Evolutionary conservation across 2,888 invertebrate genomes (phyloP).

Genomic region (Myopa testacea): DNA sequence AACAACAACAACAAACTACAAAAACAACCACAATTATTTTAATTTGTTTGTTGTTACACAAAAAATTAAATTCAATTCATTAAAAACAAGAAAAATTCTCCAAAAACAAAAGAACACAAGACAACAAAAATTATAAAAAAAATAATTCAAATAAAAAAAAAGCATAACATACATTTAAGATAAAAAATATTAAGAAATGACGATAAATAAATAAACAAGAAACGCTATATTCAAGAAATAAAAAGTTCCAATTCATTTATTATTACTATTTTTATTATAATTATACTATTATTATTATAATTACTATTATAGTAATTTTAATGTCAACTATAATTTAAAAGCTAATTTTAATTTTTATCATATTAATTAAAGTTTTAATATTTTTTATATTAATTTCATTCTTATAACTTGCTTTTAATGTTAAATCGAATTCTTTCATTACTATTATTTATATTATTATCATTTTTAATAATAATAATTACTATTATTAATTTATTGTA

Average conservation of each 20-base stretch:
- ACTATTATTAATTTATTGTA: conserved; percentile 33
- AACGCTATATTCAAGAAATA: conserved; percentile 41
- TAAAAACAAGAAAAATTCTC: background rate
- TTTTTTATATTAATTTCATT: conserved; percentile 20
- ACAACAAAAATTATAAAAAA: background rate
- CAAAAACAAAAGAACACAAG: background rate
- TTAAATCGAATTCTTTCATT: background rate
- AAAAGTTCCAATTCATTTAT: conserved; percentile 45
- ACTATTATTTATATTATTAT: conserved; percentile 44
- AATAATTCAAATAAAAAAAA: background rate
- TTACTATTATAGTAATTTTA: conserved; percentile 23
- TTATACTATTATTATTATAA: background rate
- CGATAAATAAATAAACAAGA: conserved; percentile 10
- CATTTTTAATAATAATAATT: conserved; percentile 25
- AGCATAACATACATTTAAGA: background rate
- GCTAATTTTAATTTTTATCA: background rate
- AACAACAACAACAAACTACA: too few species aligned
- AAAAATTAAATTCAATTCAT: background rate
- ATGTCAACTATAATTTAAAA: conserved; percentile 15
- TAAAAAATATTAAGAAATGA: background rate
- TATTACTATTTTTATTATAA: conserved; percentile 27
- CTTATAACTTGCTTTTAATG: background rate
- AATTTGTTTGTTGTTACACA: background rate
- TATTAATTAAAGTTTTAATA: background rate
- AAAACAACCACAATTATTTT: background rate